Base-by-base conservation (phyloP, 2,113 vertebrate genomes). In the Mormoops blainvillei region DNA sequence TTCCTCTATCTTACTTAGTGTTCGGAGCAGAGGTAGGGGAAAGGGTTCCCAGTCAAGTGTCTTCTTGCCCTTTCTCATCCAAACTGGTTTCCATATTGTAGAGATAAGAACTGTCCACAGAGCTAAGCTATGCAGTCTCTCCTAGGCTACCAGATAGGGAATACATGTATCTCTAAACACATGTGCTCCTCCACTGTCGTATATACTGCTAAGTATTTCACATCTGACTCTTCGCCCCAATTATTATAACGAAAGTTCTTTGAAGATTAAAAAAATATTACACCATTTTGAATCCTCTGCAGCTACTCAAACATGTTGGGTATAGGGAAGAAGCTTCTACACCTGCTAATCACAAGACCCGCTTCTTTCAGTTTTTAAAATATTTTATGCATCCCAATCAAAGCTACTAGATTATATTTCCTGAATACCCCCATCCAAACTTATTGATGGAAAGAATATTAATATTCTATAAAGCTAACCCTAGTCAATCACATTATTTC, bases 101-200 rank as follows among this genome's bases (percentile, higher is more conserved):
- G 24, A 3, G 2, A 31, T 2, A 0, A 68, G 31, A 56, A 36
- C 5, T 33, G n/a, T 15, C 88, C 33, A 3, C 15, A 8, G 58
- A 22, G 80, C n/a, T 48, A 38, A n/a, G 33, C 56, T 67, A 16
- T 31, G n/a, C 12, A 3, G n/a, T 36, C 20, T 5, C 41, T 54
- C 76, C 13, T 3, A 61, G 16, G 31, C 24, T 31, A n/a, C 71
- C 28, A 14, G 74, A 67, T 8, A 52, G 77, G 36, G 33, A 26
- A 5, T 15, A 26, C 33, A 1, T 0, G 0, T 7, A 19, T 43
- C 43, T 26, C 43, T 26, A n/a, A 22, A 12, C 4, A 10, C 4
- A 28, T 3, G 31, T 0, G 16, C 45, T 26, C 20, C 36, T 3
- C 41, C 19, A 48, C 0, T 28, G 68, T 16, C 18, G 8, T 33